These are phyloP conservation scores for Nomia melanderi DNA, from an alignment of 1,140 invertebrate genomes.

Conservation along the genomic window DNA sequence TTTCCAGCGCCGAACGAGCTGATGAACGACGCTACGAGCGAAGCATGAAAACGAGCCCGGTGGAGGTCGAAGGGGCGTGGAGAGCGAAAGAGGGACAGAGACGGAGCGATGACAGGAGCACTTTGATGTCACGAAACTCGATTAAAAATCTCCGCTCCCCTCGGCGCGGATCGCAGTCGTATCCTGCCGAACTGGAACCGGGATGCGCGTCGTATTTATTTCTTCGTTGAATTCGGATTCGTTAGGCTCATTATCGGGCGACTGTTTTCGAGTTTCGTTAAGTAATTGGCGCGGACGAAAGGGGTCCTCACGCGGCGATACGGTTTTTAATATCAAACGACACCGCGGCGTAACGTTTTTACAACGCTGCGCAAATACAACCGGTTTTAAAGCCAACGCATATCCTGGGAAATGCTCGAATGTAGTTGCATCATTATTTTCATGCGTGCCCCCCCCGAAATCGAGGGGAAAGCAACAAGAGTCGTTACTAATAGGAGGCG, in stretches of 20 bases:
- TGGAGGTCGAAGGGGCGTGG: neutral
- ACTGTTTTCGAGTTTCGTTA: neutral
- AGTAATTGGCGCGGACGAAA: neutral
- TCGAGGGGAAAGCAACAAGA: no score
- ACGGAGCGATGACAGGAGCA: constrained; percentile 61
- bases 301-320: neutral
- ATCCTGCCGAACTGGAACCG: constrained; percentile 9
- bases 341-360: no score
- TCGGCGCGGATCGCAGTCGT: constrained; percentile 48
- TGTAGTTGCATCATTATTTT: no score
- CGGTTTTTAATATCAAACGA: neutral
- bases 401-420: no score
- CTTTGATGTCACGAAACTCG: constrained; percentile 67
- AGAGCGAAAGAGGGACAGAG: constrained; percentile 28
- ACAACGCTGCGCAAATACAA: no score
- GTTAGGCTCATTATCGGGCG: constrained; percentile 27
- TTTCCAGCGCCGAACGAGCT: constrained; percentile 62
- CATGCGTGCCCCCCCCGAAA: no score
- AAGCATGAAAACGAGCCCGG: constrained; percentile 47
- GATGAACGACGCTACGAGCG: constrained; percentile 62
- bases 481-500: no score
- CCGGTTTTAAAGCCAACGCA: no score
- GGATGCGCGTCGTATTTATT: constrained; percentile 43
- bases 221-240: constrained; percentile 47
- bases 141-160: constrained; percentile 65